Evolutionary conservation across 2,113 vertebrate species (phyloP), one percentile per base, ranked within the genome.

Genomic region (Rhombomys opimus): DNA sequence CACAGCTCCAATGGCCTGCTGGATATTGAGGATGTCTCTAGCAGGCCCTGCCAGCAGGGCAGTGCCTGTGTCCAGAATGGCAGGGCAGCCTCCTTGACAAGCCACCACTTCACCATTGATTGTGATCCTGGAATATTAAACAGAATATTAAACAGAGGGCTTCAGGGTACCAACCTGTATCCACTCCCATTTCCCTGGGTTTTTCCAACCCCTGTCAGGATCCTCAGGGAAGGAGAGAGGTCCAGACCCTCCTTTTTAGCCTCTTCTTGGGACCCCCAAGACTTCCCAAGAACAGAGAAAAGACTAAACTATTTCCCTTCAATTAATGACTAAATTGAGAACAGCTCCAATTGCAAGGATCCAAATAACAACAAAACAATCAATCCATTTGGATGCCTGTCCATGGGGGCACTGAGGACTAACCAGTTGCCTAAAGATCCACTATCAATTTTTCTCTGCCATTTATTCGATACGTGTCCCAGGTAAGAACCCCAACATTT

Each of bases 31-130:
- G 32, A 99, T 98, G 96, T 93, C 96, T 0, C 14, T 84, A 27
- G 81, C 77, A 7, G 99, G 98, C 72, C 98, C 99, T 0, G 97
- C 87, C 68, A 99, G 38, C 4, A 99, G 54, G 67, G 99, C 99
- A 0, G 99, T 99, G 25, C 99, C 99, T 0, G 99, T 99, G 96
- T 99, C 99, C 5, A 99, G 78, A 59, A 99, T 98, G 87, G 98
- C 99, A 97, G 99, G 98, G 96, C 99, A 99, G 73, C 99, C 98
- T 0, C 97, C 97, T 0, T 57, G 54, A 10, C 99, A 99, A 2
- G 98, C 98, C 0, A 99, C 98, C 91, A 97, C 97, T 93, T 93
- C 87, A 0, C 96, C 97, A 27, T 98, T 96, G 52, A 99, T 72
- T 0, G 97, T 38, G 97, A 99, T 77, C 0, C 98, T 98, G 95